A percentile compares a stretch with the other conserved stretches of the same genome.
phyloP scores from a whole-genome alignment of 1,140 invertebrate genomes.

The Marisa cornuarietis region DNA sequence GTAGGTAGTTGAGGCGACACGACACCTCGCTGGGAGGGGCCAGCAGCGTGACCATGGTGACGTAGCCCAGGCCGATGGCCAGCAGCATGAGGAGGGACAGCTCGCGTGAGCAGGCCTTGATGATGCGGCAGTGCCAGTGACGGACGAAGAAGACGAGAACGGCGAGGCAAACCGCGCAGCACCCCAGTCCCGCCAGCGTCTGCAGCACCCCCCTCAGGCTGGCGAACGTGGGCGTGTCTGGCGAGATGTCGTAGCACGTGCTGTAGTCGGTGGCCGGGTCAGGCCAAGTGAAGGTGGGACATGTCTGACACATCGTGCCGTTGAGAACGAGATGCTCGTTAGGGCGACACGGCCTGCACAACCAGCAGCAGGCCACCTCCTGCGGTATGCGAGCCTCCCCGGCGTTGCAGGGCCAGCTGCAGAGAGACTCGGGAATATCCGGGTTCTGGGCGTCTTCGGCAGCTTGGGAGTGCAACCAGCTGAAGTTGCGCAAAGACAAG shows the following conservation, averaged over 20 bases:
- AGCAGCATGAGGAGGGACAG: slow-evolving; percentile 87
- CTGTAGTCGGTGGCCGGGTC: slow-evolving; percentile 67
- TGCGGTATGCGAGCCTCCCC: slow-evolving; percentile 33
- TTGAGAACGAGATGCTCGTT: slow-evolving; percentile 38
- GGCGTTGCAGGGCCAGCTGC: slow-evolving; percentile 35
- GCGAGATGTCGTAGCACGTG: slow-evolving; percentile 65
- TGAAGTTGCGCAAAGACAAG: neutral
- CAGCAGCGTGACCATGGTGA: slow-evolving; percentile 85
- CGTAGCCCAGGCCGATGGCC: slow-evolving; percentile 89
- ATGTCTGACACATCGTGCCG: slow-evolving; percentile 32
- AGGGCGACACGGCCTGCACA: slow-evolving; percentile 31
- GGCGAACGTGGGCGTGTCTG: slow-evolving; percentile 19
- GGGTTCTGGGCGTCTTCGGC: too few species aligned
- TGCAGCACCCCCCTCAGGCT: slow-evolving; percentile 67
- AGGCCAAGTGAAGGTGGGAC: slow-evolving; percentile 48
- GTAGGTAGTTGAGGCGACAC: slow-evolving; percentile 68
- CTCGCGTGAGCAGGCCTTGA: slow-evolving; percentile 88
- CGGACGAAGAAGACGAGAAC: slow-evolving; percentile 75
- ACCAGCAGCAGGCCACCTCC: slow-evolving; percentile 39
- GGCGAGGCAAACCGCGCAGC: slow-evolving; percentile 58
- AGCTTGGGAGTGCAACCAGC: neutral
- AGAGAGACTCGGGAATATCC: slow-evolving; percentile 38
- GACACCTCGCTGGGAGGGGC: slow-evolving; percentile 69
- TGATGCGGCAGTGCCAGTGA: slow-evolving; percentile 86
- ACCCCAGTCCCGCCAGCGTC: slow-evolving; percentile 65